phyloP scores from a whole-genome alignment of 2,888 invertebrate genomes.

The Lasiommata megera region DNA sequence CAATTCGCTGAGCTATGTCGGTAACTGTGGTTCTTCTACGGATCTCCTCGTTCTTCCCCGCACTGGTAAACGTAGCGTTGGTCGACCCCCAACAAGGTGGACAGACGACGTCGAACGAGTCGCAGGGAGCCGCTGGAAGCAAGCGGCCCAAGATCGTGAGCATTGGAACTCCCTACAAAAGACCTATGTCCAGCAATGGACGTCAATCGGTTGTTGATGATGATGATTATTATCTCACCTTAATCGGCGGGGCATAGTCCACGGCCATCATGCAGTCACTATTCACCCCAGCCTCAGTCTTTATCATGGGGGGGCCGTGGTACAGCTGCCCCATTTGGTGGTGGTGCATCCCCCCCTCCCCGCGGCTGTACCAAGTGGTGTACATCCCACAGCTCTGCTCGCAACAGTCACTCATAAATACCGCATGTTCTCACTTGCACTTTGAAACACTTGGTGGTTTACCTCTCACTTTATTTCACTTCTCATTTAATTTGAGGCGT shows the following conservation, averaged over 20 bases:
- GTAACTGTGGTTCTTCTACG: too few species aligned
- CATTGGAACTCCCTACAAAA: too few species aligned
- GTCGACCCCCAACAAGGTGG: too few species aligned
- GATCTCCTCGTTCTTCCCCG: too few species aligned
- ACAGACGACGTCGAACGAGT: too few species aligned
- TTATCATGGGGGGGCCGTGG: constrained; percentile 81
- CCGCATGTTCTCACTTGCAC: constrained; percentile 43
- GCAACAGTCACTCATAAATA: constrained; percentile 72
- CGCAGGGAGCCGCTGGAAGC: too few species aligned
- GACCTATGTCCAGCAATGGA: too few species aligned
- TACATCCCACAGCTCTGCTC: constrained; percentile 74
- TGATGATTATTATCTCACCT: constrained; percentile 75
- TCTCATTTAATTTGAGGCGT: neutral
- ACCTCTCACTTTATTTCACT: constrained; percentile 7
- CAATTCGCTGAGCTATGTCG: too few species aligned
- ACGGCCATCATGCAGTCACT: constrained; percentile 85
- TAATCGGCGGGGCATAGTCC: constrained; percentile 83
- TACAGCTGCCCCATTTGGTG: constrained; percentile 79
- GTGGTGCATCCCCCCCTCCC: constrained; percentile 76
- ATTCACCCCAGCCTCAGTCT: constrained; percentile 82
- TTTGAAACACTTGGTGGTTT: constrained; percentile 22
- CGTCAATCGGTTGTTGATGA: too few species aligned
- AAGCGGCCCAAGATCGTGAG: too few species aligned
- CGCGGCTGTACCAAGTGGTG: constrained; percentile 79
- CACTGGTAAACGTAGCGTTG: too few species aligned